Evolutionary conservation across 2,113 vertebrate genomes (phyloP).

Genomic region (Cephalophus harveyi): DNA sequence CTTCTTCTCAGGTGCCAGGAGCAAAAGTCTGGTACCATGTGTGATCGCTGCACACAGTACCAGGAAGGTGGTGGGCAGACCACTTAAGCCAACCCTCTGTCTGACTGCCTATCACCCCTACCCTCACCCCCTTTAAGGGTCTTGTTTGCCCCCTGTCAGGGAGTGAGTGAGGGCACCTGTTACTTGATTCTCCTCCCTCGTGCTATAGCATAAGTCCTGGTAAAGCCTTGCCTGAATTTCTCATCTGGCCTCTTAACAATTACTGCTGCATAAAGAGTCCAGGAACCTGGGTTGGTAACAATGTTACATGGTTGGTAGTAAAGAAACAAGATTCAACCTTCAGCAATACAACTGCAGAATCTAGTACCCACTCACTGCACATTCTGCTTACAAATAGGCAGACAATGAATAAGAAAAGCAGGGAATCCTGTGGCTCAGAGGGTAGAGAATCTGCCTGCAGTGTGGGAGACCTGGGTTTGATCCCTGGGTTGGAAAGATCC

Average conservation of each 20-base stretch:
- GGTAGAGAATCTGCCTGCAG: neutral
- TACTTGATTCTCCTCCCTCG: neutral
- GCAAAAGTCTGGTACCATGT: neutral
- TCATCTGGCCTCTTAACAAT: neutral
- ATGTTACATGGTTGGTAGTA: neutral
- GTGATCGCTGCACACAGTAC: neutral
- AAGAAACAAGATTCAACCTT: neutral
- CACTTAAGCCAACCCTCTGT: neutral
- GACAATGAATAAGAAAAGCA: neutral
- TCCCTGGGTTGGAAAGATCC: neutral
- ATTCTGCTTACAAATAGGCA: neutral
- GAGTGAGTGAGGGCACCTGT: neutral
- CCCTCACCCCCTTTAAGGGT: neutral
- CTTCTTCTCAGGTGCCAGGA: neutral
- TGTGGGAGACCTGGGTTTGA: neutral
- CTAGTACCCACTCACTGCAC: neutral
- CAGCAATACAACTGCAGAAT: neutral
- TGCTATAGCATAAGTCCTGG: fast-evolving
- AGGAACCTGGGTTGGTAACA: neutral
- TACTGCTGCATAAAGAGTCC: neutral
- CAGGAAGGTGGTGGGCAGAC: neutral
- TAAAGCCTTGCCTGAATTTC: neutral
- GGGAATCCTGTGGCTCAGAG: neutral
- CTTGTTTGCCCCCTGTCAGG: neutral
- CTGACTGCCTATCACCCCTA: neutral